Conservation (phyloP, 2,797 vertebrate genomes). For the Chiroxiphia lanceolata region DNA sequence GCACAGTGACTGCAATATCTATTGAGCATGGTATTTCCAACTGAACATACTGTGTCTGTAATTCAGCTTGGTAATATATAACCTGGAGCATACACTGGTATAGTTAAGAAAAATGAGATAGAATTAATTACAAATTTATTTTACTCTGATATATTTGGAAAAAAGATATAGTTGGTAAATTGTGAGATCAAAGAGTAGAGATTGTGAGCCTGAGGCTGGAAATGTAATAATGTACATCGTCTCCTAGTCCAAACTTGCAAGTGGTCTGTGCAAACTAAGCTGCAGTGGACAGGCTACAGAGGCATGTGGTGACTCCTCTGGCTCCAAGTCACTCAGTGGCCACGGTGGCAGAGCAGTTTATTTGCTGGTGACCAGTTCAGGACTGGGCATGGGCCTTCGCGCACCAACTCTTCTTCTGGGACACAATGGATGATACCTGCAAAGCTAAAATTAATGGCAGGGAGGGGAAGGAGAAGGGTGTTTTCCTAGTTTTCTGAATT, state of each 20-base stretch:
- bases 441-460: background rate
- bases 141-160: background rate
- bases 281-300: background rate
- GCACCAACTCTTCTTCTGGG: background rate
- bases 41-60: background rate
- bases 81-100: background rate
- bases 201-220: background rate
- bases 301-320: background rate
- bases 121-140: background rate
- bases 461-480: background rate
- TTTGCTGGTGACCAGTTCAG: background rate
- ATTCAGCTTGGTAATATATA: background rate
- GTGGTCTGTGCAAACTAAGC: background rate
- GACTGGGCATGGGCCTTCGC: rapidly evolving
- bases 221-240: rapidly evolving
- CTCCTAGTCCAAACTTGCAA: background rate
- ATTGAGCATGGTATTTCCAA: background rate
- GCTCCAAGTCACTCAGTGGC: background rate
- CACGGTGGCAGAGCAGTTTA: background rate
- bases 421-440: background rate
- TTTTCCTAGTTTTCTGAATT: background rate
- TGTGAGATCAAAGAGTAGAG: background rate
- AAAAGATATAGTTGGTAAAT: background rate
- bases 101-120: background rate
- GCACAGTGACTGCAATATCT: background rate